These are phyloP conservation scores for Zosterops japonicus DNA, from an alignment of 2,113 vertebrate genomes.

Conservation along the genomic window DNA sequence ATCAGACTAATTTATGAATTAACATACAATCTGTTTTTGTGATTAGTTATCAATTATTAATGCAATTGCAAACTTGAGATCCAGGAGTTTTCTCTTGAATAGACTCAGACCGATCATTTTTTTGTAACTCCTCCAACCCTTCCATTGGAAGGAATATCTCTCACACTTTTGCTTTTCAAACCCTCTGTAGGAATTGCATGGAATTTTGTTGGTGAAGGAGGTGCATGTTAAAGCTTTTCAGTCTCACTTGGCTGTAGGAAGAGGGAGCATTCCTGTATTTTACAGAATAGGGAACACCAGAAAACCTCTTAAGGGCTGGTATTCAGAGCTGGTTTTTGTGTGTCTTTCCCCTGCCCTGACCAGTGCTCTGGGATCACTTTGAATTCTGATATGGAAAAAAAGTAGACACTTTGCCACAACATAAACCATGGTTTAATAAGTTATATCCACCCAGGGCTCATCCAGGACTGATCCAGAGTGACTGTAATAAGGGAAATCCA, in stretches of 20 bases:
- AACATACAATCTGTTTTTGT: background rate
- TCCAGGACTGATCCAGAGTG: background rate
- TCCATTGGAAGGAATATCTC: background rate
- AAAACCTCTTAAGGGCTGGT: background rate
- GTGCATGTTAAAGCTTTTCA: rapidly evolving
- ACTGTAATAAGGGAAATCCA: rapidly evolving
- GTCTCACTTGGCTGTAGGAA: background rate
- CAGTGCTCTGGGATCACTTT: background rate
- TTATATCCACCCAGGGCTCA: background rate
- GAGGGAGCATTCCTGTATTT: background rate
- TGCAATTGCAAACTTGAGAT: background rate
- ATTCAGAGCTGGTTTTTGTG: background rate
- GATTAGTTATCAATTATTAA: background rate
- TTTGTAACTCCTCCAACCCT: background rate
- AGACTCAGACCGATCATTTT: background rate
- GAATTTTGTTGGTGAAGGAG: background rate
- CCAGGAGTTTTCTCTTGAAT: background rate
- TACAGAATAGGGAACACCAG: background rate
- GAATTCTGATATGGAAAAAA: background rate
- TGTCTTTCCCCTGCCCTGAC: background rate
- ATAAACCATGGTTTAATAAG: rapidly evolving
- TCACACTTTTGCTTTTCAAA: background rate
- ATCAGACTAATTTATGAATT: background rate
- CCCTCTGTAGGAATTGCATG: background rate
- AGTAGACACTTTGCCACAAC: background rate